Evolutionary conservation across 2,888 invertebrate species (phyloP).

Genomic region (Balanococcus diminutus): DNA sequence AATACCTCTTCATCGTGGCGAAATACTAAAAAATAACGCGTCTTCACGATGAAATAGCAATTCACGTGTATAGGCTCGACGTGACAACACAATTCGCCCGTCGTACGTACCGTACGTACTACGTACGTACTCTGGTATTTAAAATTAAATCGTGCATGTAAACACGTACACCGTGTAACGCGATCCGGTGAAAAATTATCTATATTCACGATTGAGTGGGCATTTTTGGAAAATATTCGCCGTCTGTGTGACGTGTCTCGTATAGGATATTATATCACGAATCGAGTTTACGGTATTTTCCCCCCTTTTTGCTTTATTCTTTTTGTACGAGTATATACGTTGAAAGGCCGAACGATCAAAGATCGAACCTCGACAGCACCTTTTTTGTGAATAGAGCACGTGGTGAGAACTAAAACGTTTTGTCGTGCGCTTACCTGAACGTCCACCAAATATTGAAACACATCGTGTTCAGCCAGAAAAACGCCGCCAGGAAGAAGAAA

Average conservation of each 20-base stretch:
- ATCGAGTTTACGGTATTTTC: not conserved
- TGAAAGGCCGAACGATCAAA: not conserved
- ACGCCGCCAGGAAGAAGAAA: conserved; percentile 86
- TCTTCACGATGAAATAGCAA: conserved; percentile 4
- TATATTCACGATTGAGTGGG: conserved; percentile 3
- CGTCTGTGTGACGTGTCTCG: not conserved
- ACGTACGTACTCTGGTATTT: not conserved
- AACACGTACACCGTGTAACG: conserved; percentile 20
- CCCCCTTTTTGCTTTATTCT: not conserved
- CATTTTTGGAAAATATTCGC: not conserved
- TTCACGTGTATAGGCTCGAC: not conserved
- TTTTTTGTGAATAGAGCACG: not conserved
- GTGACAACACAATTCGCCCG: not conserved
- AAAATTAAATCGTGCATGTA: conserved; percentile 24
- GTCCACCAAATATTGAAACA: conserved; percentile 96
- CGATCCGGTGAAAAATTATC: not conserved
- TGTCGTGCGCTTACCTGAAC: conserved; percentile 73
- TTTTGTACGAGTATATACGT: not conserved
- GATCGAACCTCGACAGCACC: not conserved
- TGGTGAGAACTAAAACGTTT: not conserved
- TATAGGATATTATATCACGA: not conserved
- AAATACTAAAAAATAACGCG: not conserved
- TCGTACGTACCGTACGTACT: not conserved
- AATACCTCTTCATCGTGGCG: not conserved
- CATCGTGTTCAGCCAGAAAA: conserved; percentile 94